Conservation (phyloP, 2,888 invertebrate species). For the Hemicrepidius hirtus region DNA sequence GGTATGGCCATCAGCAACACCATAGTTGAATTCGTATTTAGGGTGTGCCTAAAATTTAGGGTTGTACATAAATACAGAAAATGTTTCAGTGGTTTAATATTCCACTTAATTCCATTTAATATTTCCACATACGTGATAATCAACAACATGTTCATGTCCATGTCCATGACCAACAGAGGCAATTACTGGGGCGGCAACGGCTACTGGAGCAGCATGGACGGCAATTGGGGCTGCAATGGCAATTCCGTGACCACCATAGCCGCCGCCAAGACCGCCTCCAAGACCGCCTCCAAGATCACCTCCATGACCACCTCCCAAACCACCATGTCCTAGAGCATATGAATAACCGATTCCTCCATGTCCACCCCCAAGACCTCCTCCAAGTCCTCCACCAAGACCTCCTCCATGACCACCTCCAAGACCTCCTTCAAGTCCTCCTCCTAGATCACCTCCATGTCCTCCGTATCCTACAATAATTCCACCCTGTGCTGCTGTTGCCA, state of each 20-base stretch:
- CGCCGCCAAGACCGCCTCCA: background rate
- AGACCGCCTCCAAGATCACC: background rate
- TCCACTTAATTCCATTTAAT: too few species aligned
- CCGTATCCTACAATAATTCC: slow-evolving; percentile 9
- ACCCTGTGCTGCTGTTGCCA: background rate
- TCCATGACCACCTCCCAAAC: background rate
- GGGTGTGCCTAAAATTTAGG: slow-evolving; percentile 79
- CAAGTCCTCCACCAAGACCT: background rate
- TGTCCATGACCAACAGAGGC: slow-evolving; percentile 57
- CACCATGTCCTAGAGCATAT: background rate
- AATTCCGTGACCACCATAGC: background rate
- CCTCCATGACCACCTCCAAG: background rate
- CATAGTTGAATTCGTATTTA: slow-evolving; percentile 76
- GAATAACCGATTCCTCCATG: background rate
- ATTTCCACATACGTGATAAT: slow-evolving; percentile 30
- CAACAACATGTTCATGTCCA: slow-evolving; percentile 25
- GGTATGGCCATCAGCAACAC: slow-evolving; percentile 76
- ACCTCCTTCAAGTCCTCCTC: background rate
- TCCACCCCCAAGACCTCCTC: background rate
- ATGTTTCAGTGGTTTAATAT: too few species aligned
- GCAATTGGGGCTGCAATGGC: slow-evolving; percentile 6
- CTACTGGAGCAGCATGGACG: slow-evolving; percentile 16
- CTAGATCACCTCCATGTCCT: background rate
- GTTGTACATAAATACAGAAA: too few species aligned
- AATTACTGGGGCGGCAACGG: slow-evolving; percentile 20